Conservation (phyloP, 1,140 invertebrate species). For the Hydropsyche tenuis region DNA sequence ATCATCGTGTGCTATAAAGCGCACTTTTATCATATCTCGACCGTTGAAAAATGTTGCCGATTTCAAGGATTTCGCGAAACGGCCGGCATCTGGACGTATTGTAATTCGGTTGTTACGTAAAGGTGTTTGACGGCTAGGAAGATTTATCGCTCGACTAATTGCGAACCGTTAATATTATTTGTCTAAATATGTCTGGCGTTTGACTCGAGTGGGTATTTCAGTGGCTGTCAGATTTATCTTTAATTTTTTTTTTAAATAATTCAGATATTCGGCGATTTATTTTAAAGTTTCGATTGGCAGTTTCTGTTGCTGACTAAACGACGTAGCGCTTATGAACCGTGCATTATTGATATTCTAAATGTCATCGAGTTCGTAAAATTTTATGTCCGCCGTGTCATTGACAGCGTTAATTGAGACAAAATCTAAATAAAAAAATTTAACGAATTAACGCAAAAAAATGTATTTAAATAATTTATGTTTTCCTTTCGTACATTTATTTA, state of each 20-base stretch:
- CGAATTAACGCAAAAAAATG: background rate
- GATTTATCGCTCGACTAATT: background rate
- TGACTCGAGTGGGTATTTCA: background rate
- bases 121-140: background rate
- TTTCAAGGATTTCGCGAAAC: conserved; percentile 10
- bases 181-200: conserved; percentile 12
- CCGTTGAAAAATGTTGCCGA: background rate
- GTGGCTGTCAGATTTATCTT: background rate
- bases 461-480: background rate
- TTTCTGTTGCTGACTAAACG: no score
- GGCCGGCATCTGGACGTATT: no score
- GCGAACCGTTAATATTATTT: background rate
- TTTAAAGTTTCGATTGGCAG: no score
- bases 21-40: background rate
- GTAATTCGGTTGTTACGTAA: conserved; percentile 1
- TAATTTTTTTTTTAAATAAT: no score
- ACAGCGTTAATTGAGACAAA: conserved; percentile 17
- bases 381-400: conserved; percentile 27
- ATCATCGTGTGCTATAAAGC: background rate
- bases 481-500: background rate
- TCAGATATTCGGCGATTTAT: no score
- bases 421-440: background rate
- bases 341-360: conserved; percentile 16
- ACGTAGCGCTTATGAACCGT: no score
- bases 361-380: conserved; percentile 32